Conservation (phyloP, 2,113 vertebrate species). For the Etheostoma spectabile region DNA sequence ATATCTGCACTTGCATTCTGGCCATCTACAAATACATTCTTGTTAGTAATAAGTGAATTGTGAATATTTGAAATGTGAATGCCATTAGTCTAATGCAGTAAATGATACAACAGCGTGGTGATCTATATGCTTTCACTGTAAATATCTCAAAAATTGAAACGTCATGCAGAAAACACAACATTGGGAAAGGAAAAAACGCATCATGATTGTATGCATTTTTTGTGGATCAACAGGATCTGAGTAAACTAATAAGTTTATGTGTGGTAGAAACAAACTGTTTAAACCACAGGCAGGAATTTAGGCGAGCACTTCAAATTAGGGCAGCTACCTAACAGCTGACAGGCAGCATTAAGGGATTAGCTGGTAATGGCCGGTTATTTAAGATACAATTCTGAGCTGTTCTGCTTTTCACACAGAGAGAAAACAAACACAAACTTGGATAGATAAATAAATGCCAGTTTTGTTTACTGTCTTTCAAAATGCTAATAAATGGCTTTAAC, state of each 20-base stretch:
- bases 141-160: not conserved
- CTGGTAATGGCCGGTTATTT: slow-evolving; percentile 30
- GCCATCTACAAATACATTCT: not conserved
- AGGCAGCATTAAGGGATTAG: slow-evolving; percentile 7
- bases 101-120: not conserved
- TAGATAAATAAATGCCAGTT: not conserved
- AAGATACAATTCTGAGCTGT: slow-evolving; percentile 3
- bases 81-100: not conserved
- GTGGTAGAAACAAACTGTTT: slow-evolving; percentile 11
- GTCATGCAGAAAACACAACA: not conserved
- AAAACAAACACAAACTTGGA: not conserved
- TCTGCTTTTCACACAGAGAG: not conserved
- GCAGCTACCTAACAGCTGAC: slow-evolving; percentile 34
- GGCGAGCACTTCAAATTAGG: not conserved
- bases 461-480: slow-evolving; percentile 10
- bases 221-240: slow-evolving; percentile 45
- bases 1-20: too few relatives aligned
- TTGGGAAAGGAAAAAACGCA: not conserved
- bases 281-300: not conserved
- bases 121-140: not conserved
- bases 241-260: not conserved
- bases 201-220: not conserved
- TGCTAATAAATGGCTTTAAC: slow-evolving; percentile 1
- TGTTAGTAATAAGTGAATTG: not conserved
- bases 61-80: not conserved